Evolutionary conservation across 2,797 vertebrate species (phyloP), one percentile per base, ranked within the genome.

Genomic region (Pseudochaenichthys georgianus): DNA sequence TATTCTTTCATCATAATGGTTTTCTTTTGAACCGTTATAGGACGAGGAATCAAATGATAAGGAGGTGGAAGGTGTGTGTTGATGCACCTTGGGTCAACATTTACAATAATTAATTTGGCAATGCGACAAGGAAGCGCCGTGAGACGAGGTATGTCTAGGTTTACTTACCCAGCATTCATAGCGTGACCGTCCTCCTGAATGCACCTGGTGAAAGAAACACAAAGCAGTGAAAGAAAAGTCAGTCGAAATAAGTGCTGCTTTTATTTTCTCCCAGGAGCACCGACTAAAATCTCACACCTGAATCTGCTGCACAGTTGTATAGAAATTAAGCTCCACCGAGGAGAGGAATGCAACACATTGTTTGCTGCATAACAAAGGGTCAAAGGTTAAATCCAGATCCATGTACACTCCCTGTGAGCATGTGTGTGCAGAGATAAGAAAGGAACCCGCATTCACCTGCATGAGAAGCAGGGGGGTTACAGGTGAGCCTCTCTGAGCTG

Each of bases 381-480:
- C 45, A 76, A 58, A 80, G 57, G 54, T 78, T 63, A 77, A 70
- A 59, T 64, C 16, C 13, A 34, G 57, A 9, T 70, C 45, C 38
- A 31, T 63, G 78, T 9, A 70, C 53, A 28, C 28, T 54, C 17
- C 34, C 2, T 7, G 12, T 17, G 34, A 54, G 48, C 69, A 34
- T 73, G 10, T 7, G 9, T 15, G 52, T 60, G 43, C 53, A 62
- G 13, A 70, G 62, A 67, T 42, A 73, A 79, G 42, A 83, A 15
- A 46, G 38, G 46, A 2, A 28, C 79, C 81, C 6, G 42, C 62
- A 80, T 79, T 4, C 34, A 74, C 75, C 59, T 66, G 64, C 65
- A 63, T 38, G 76, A 65, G 13, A 1, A 31, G 3, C 12, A 13
- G 10, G 34, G 28, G 23, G 68, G 47, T 6, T 13, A 3, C 53